A percentile compares a stretch with the other conserved stretches of the same genome.
Conservation (phyloP, 2,797 vertebrate species). For the Cossypha niveicapilla region DNA sequence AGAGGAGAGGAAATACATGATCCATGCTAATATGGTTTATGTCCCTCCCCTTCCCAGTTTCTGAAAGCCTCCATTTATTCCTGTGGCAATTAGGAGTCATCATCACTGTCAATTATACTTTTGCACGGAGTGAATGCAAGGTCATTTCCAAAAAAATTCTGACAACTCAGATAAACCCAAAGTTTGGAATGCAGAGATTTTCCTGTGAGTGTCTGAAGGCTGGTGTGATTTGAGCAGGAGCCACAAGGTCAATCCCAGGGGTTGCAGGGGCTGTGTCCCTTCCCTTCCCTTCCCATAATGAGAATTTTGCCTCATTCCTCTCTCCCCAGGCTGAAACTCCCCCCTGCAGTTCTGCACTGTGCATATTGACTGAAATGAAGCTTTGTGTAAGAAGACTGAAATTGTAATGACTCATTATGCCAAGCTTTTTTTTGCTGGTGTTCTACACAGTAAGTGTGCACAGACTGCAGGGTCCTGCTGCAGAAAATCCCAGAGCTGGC, state of each 20-base stretch:
- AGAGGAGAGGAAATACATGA: neutral
- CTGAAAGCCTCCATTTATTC: neutral
- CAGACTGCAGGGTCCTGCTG: neutral
- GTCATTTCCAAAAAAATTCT: neutral
- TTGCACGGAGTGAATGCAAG: neutral
- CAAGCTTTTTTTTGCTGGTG: neutral
- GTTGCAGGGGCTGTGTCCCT: neutral
- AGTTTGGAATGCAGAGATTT: neutral
- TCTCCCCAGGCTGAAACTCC: neutral
- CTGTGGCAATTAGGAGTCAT: neutral
- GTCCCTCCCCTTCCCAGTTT: neutral
- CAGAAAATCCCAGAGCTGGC: neutral
- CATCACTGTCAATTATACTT: neutral
- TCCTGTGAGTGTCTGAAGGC: neutral
- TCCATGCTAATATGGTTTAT: neutral
- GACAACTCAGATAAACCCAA: neutral
- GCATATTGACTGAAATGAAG: conserved; percentile 11
- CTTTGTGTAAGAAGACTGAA: conserved; percentile 53
- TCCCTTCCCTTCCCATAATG: neutral
- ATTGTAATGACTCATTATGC: conserved; percentile 46
- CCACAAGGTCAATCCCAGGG: neutral
- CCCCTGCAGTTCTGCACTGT: neutral
- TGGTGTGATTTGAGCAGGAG: neutral
- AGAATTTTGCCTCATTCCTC: conserved; percentile 2
- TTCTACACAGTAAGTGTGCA: neutral